phyloP scores from a whole-genome alignment of 2,797 vertebrate species.

The Protonibea diacanthus region DNA sequence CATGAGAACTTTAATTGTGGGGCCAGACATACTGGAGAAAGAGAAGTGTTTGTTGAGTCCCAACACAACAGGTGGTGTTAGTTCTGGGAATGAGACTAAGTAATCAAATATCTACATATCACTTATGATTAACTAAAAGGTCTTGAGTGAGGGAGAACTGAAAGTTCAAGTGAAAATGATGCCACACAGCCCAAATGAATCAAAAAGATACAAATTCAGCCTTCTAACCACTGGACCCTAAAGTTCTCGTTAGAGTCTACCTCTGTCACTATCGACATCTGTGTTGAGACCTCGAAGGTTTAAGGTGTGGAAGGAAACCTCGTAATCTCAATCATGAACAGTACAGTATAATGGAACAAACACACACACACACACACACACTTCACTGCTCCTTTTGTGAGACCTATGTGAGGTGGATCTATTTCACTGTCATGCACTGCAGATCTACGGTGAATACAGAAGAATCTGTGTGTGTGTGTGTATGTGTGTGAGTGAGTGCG shows the following conservation, averaged over 20 bases:
- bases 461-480: background rate
- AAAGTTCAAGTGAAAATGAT: background rate
- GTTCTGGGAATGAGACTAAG: too few relatives aligned
- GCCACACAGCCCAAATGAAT: background rate
- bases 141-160: too few relatives aligned
- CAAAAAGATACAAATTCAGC: background rate
- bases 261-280: background rate
- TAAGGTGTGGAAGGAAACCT: background rate
- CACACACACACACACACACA: background rate
- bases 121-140: too few relatives aligned
- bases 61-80: too few relatives aligned
- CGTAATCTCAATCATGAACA: background rate
- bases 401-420: constrained; percentile 26
- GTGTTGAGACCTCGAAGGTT: background rate
- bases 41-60: too few relatives aligned
- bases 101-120: too few relatives aligned
- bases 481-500: background rate
- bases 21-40: too few relatives aligned
- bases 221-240: background rate
- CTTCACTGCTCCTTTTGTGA: constrained; percentile 14
- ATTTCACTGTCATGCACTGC: constrained; percentile 23
- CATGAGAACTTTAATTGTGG: too few relatives aligned
- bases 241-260: background rate
- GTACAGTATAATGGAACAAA: background rate
- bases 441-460: constrained; percentile 13